phyloP scores from a whole-genome alignment of 2,888 invertebrate genomes.

The Drosophila pseudotakahashii region DNA sequence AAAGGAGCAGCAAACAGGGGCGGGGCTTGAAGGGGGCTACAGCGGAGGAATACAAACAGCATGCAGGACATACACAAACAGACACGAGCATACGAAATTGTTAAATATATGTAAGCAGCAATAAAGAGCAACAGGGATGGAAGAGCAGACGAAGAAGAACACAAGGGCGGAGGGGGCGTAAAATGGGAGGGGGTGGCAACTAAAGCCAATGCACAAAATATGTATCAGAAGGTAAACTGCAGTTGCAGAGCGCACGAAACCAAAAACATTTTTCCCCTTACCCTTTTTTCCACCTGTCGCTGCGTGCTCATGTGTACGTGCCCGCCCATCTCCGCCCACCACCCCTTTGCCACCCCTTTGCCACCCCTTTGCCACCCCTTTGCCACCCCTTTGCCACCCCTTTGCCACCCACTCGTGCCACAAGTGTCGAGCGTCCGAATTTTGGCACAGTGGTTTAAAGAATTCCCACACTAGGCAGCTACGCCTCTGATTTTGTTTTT shows the following conservation, averaged over 20 bases:
- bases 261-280: slow-evolving; percentile 7
- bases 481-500: background rate
- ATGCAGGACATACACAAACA: slow-evolving; percentile 20
- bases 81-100: slow-evolving; percentile 48
- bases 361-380: background rate
- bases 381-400: background rate
- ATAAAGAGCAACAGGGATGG: slow-evolving; percentile 48
- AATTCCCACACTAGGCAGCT: background rate
- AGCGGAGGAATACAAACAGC: slow-evolving; percentile 34
- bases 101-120: slow-evolving; percentile 69
- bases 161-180: no score
- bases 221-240: slow-evolving; percentile 53
- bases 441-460: slow-evolving; percentile 13
- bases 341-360: no score
- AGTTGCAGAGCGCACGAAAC: slow-evolving; percentile 29
- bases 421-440: slow-evolving; percentile 35
- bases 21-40: slow-evolving; percentile 3
- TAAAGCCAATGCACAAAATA: slow-evolving; percentile 66
- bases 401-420: slow-evolving; percentile 2
- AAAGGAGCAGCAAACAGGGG: slow-evolving; percentile 5
- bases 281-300: background rate
- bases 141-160: background rate
- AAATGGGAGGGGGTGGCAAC: background rate
- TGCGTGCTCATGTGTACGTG: slow-evolving; percentile 1
- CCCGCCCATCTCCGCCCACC: background rate